These are phyloP conservation scores for Sphaerodactylus townsendi DNA, from an alignment of 2,113 vertebrate genomes.

Conservation along the genomic window DNA sequence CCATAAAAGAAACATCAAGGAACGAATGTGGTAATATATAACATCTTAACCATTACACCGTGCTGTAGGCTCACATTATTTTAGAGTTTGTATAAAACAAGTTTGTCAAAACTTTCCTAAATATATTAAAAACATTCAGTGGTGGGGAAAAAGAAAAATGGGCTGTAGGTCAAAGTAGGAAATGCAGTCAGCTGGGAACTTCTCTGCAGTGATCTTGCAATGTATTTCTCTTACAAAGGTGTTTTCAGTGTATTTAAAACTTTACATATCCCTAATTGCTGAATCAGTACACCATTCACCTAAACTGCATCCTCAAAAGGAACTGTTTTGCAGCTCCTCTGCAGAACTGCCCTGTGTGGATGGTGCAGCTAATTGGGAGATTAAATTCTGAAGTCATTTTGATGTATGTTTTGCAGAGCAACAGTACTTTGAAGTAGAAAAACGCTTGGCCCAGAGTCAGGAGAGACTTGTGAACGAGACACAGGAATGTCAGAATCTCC, in stretches of 20 bases:
- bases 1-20: too few species aligned
- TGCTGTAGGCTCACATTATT: neutral
- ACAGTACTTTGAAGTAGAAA: constrained; percentile 94
- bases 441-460: constrained; percentile 86
- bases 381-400: neutral
- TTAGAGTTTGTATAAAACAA: neutral
- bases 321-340: neutral
- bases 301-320: neutral
- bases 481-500: constrained; percentile 83
- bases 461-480: constrained; percentile 86
- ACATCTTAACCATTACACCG: too few species aligned
- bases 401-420: constrained; percentile 78
- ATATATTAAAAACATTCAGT: neutral
- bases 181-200: neutral
- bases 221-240: neutral
- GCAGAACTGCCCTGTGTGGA: neutral
- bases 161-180: neutral
- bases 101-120: neutral
- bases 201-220: neutral
- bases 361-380: neutral
- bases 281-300: neutral
- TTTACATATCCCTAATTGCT: neutral
- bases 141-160: neutral
- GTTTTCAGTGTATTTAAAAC: neutral
- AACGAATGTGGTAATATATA: too few species aligned